These are phyloP conservation scores for Achlya flavicornis DNA, from an alignment of 2,888 invertebrate species.

Conservation along the genomic window DNA sequence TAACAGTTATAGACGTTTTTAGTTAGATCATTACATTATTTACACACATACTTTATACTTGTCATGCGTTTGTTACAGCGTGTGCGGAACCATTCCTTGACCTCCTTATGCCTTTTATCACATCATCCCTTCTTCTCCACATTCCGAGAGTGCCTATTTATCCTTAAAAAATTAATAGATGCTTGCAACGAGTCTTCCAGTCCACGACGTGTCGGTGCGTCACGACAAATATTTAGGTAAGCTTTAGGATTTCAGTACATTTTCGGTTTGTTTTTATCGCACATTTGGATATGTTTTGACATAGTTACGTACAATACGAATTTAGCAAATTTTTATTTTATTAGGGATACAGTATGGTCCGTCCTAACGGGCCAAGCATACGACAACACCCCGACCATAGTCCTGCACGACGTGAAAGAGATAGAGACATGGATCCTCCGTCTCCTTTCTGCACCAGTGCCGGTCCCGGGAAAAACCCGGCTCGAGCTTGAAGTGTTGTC, in stretches of 20 bases:
- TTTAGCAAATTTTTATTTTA: conserved; percentile 14
- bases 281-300: not conserved
- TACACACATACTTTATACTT: too few species aligned
- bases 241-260: conserved; percentile 20
- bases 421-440: conserved; percentile 99
- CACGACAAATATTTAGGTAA: conserved; percentile 93
- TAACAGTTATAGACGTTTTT: not conserved
- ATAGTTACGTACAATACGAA: not conserved
- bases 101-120: conserved; percentile 98
- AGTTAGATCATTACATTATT: too few species aligned
- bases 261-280: not conserved
- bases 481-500: conserved; percentile 92
- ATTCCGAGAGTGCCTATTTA: conserved; percentile 98
- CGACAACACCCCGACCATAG: conserved; percentile 92
- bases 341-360: conserved; percentile 98
- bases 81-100: conserved; percentile 95
- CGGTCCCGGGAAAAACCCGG: conserved; percentile 98
- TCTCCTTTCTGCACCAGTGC: conserved; percentile 97
- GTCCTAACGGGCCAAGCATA: conserved; percentile 93
- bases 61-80: conserved; percentile 82
- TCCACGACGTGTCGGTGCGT: conserved; percentile 94
- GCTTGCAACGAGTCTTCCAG: conserved; percentile 98
- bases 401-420: conserved; percentile 97
- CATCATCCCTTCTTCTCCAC: conserved; percentile 99
- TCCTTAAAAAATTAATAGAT: conserved; percentile 97